Evolutionary conservation across 2,797 vertebrate species (phyloP).

Genomic region (Calcarius lapponicus): DNA sequence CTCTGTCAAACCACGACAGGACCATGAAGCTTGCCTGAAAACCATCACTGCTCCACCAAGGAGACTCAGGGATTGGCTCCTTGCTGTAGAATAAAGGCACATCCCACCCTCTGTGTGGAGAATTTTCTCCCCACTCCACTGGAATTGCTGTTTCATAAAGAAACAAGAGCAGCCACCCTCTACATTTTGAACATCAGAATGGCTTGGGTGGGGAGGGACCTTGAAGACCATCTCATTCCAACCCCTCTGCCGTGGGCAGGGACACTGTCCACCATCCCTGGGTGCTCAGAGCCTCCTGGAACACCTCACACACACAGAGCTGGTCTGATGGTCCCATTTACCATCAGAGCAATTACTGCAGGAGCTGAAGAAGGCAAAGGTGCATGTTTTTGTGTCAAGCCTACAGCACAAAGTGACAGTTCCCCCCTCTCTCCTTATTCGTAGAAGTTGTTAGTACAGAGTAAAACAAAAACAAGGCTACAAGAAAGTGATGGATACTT

Average conservation of each 20-base stretch:
- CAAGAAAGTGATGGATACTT: background rate
- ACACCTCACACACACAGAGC: background rate
- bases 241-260: background rate
- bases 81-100: background rate
- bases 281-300: background rate
- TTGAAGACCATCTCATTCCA: background rate
- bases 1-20: background rate
- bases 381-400: background rate
- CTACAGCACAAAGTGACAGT: background rate
- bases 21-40: background rate
- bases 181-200: background rate
- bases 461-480: background rate
- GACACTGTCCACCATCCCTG: background rate
- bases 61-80: background rate
- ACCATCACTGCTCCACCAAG: background rate
- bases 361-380: background rate
- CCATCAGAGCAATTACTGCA: background rate
- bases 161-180: background rate
- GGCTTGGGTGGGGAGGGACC: background rate
- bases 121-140: background rate
- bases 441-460: background rate
- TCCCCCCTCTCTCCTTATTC: accelerated
- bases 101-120: background rate
- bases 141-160: background rate
- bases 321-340: background rate